These are phyloP conservation scores for Oopsacas minuta DNA, from an alignment of 37 sponge, comb jelly and placozoan species.

Conservation along the genomic window DNA sequence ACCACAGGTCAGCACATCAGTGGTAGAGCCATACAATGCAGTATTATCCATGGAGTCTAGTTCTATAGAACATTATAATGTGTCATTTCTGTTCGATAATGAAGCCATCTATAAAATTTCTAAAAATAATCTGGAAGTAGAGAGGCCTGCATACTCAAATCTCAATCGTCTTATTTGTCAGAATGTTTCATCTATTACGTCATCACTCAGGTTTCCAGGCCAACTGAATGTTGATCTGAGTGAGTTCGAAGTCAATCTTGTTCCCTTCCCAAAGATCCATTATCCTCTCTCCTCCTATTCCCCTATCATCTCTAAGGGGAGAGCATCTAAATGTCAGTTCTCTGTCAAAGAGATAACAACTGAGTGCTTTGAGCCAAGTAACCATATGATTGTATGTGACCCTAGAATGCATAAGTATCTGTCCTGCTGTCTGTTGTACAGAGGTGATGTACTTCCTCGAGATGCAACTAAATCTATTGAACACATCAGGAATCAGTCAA, in stretches of 20 bases:
- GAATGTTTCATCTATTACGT: slow-evolving; percentile 22
- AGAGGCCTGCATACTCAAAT: slow-evolving; percentile 22
- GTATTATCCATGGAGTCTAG: slow-evolving; percentile 19
- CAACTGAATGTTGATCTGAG: slow-evolving; percentile 29
- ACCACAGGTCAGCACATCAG: slow-evolving; percentile 21
- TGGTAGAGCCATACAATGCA: slow-evolving; percentile 34
- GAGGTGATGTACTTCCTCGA: slow-evolving; percentile 26
- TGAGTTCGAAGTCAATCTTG: slow-evolving; percentile 28
- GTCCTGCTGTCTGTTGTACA: slow-evolving; percentile 28
- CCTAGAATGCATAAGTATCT: slow-evolving; percentile 21
- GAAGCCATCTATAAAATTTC: slow-evolving; percentile 26
- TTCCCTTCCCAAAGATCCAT: slow-evolving; percentile 25
- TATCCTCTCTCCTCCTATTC: slow-evolving; percentile 24
- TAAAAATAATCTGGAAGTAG: slow-evolving; percentile 9
- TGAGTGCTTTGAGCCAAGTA: slow-evolving; percentile 14
- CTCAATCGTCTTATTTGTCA: slow-evolving; percentile 22
- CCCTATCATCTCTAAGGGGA: background rate
- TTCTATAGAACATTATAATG: slow-evolving; percentile 23
- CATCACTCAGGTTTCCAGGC: slow-evolving; percentile 27
- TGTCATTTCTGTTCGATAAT: slow-evolving; percentile 25
- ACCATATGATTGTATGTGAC: slow-evolving; percentile 19
- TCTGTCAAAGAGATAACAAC: slow-evolving; percentile 21
- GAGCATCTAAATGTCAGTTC: slow-evolving; percentile 10
- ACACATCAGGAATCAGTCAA: slow-evolving; percentile 16
- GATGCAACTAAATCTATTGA: slow-evolving; percentile 22